A percentile compares a stretch with the other conserved stretches of the same genome.
These are phyloP conservation scores for Trichacis sp. DNA, from an alignment of 2,888 invertebrate species.

Conservation along the genomic window DNA sequence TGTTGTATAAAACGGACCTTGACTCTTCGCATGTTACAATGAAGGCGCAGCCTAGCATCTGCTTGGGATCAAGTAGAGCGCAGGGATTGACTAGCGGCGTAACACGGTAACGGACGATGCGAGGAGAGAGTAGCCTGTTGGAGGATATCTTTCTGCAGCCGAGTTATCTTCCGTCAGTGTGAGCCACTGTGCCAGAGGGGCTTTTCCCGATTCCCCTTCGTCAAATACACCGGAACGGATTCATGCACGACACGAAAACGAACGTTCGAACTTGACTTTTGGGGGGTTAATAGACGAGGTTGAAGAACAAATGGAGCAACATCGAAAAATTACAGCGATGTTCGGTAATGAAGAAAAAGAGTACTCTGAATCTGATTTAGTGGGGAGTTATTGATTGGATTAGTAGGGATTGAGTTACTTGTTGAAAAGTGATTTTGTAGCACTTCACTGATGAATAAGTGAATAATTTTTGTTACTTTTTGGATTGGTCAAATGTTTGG, in stretches of 20 bases:
- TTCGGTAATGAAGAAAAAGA: too few relatives aligned
- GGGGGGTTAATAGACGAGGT: too few relatives aligned
- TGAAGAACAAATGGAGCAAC: too few relatives aligned
- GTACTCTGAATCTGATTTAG: too few relatives aligned
- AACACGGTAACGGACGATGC: slow-evolving; percentile 21
- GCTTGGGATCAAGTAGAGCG: slow-evolving; percentile 67
- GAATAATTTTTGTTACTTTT: too few relatives aligned
- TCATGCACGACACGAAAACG: background rate
- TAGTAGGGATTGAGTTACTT: too few relatives aligned
- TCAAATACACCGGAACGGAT: background rate
- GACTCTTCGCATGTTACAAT: slow-evolving; percentile 56
- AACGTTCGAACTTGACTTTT: background rate
- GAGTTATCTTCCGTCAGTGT: slow-evolving; percentile 53
- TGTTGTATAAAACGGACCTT: slow-evolving; percentile 29
- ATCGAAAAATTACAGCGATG: too few relatives aligned
- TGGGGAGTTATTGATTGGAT: too few relatives aligned
- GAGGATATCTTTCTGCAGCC: slow-evolving; percentile 43
- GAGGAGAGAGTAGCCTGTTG: slow-evolving; percentile 28
- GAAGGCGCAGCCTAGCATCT: slow-evolving; percentile 64
- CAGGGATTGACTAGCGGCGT: slow-evolving; percentile 45
- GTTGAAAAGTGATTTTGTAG: background rate
- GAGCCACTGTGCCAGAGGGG: background rate
- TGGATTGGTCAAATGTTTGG: too few relatives aligned
- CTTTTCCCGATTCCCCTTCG: background rate
- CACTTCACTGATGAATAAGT: too few relatives aligned